Base-by-base conservation (phyloP, 2,797 vertebrate species). In the Platyrinchus mystaceus region DNA sequence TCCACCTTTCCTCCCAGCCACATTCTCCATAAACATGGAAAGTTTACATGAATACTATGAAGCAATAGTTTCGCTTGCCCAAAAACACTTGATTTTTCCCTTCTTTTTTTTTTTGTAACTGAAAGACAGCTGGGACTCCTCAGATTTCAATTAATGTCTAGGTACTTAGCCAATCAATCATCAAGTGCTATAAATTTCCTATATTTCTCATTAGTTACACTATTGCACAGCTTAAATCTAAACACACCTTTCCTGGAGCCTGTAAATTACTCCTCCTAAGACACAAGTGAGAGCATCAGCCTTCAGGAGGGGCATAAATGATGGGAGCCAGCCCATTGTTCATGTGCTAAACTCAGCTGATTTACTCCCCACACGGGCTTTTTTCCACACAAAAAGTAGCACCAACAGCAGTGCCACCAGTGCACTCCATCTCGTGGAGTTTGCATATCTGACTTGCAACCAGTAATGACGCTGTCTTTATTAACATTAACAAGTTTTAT, bases 161-260 rank as follows among this genome's bases (percentile, higher is more conserved):
- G 58, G 69, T 92, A 88, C 84, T 92, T 44, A 74, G 62, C 92
- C 84, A 79, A 94, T 97, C 97, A 89, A 94, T 97, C 97, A 96
- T 9, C 7, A 0, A 53, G 71, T 15, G 44, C 95, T 43, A 90
- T 97, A 97, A 97, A 97, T 97, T 93, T 93, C 91, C 87, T 73
- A 26, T 80, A 92, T 94, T 97, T 97, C 97, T 97, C 97, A 97
- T 98, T 97, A 98, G 97, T 97, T 91, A 94, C 92, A 78, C 96
- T 12, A 59, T 32, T 66, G 93, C 91, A 66, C 94, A 64, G 95
- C 96, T 96, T 94, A 96, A 94, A 97, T 79, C 90, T 89, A 95
- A 96, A 95, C 93, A 93, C 7, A 96, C 94, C 94, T 97, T 92
- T 95, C 93, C 41, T 1, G 17, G 0, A 87, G 84, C 28, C 93